Conservation (phyloP, 1,140 invertebrate genomes). For the Lepidurus apus region DNA sequence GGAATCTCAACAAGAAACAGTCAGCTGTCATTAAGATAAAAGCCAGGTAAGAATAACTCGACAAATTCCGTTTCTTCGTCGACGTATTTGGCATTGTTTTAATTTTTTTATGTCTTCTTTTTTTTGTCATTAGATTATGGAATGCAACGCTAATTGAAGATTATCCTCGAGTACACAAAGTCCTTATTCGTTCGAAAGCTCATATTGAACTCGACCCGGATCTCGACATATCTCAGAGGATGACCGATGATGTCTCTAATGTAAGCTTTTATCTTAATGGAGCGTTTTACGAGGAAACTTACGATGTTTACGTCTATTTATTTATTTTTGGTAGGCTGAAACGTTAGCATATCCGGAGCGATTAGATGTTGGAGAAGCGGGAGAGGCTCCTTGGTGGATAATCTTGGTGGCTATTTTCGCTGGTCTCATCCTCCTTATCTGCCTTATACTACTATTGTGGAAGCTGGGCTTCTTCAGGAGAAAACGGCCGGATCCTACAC, state of each 20-base stretch:
- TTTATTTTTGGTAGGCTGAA: constrained; percentile 54
- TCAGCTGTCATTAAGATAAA: constrained; percentile 70
- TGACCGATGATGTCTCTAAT: constrained; percentile 52
- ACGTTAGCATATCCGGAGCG: constrained; percentile 74
- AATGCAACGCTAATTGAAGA: constrained; percentile 83
- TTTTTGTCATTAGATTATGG: constrained; percentile 60
- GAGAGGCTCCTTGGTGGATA: constrained; percentile 71
- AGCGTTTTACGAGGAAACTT: neutral
- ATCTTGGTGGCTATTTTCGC: constrained; percentile 71
- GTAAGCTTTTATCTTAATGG: constrained; percentile 30
- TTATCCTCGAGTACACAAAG: constrained; percentile 74
- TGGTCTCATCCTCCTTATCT: constrained; percentile 68
- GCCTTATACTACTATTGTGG: constrained; percentile 71
- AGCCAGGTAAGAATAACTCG: constrained; percentile 52
- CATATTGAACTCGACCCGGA: constrained; percentile 62
- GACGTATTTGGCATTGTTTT: constrained; percentile 14
- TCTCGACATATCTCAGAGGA: constrained; percentile 64
- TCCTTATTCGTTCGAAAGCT: constrained; percentile 71
- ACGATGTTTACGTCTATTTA: constrained; percentile 24
- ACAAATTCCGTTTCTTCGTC: neutral
- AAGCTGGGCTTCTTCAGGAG: constrained; percentile 85
- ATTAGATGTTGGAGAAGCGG: constrained; percentile 57
- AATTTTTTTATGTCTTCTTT: neutral
- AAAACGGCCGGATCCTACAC: constrained; percentile 65
- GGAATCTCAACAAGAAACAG: constrained; percentile 64